Base-by-base conservation (phyloP, 1,140 invertebrate genomes). In the Rhagoletis pomonella region DNA sequence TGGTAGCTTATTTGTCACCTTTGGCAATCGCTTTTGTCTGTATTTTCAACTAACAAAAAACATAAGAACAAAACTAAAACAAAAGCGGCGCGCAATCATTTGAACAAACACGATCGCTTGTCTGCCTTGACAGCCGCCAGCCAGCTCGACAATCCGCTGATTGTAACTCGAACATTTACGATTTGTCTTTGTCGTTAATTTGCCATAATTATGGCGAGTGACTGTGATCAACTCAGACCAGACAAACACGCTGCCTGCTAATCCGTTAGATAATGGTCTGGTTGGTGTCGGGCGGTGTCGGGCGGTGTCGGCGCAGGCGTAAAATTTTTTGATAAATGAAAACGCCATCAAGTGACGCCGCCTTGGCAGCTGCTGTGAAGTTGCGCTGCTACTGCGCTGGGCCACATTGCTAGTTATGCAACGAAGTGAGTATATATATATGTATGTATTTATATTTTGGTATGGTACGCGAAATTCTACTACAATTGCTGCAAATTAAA, bases 181-280 rank as follows among this genome's bases (percentile, higher is more conserved):
- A 81, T 81, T 81, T 81, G 73, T 81, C 73, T 81, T 55, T 81
- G 73, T 81, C 73, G 73, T 81, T 81, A 81, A 81, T 81, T 81
- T 81, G 73, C 73, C 73, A 81, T 81, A 81, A 81, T 81, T 81
- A 81, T 81, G 73, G 73, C 73, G 73, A 42, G 73, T 81, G n/a
- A n/a, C n/a, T n/a, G n/a, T n/a, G n/a, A n/a, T n/a, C 73, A 47
- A 44, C 47, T 81, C 17, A 81, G 42, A 55, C 73, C 29, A 29
- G 29, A 1, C 29, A 29, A 50, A 81, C 6, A 10, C 67, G 39
- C 44, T 73, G 67, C 67, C 42, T 3, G 67, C 73, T 81, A 47
- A 55, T 19, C 7, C n/a, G 6, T 12, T 19, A 12, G n/a, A 29
- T 81, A 55, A 55, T 81, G 73, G n/a, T 19, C 47, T n/a, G 10